Conservation (phyloP, 2,113 vertebrate genomes). For the Syngnathus scovelli region DNA sequence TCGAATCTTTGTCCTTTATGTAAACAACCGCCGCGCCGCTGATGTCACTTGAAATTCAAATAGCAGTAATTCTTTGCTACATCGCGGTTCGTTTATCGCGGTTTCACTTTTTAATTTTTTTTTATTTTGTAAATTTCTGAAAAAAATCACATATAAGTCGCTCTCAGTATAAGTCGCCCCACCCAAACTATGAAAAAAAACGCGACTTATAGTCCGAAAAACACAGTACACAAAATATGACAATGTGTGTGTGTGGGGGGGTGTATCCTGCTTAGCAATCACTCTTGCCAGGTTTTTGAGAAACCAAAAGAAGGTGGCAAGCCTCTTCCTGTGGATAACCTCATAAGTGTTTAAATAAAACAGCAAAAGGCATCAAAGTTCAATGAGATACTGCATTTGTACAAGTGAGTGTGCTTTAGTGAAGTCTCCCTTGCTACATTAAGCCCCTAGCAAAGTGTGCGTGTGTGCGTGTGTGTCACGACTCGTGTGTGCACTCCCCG, state of each 20-base stretch:
- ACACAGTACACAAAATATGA: too few species aligned
- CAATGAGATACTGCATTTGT: conserved; percentile 65
- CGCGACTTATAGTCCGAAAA: too few species aligned
- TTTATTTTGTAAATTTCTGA: too few species aligned
- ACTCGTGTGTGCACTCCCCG: not conserved
- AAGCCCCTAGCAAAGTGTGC: conserved; percentile 29
- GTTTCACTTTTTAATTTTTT: too few species aligned
- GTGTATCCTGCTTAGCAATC: not conserved
- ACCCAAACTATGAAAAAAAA: too few species aligned
- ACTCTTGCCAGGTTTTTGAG: conserved; percentile 22
- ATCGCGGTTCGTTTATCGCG: too few species aligned
- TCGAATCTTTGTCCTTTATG: too few species aligned
- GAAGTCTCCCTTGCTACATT: conserved; percentile 56
- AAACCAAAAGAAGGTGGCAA: conserved; percentile 26
- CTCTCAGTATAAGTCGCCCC: too few species aligned
- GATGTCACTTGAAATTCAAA: too few species aligned
- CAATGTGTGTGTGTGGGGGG: not conserved
- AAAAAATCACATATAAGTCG: too few species aligned
- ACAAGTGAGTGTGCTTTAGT: conserved; percentile 58
- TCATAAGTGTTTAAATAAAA: conserved; percentile 74
- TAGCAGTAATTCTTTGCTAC: too few species aligned
- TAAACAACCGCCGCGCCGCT: too few species aligned
- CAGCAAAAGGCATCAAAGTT: conserved; percentile 65
- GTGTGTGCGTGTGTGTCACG: conserved; percentile 18
- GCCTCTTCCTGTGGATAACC: conserved; percentile 55